These are phyloP conservation scores for Zaprionus capensis DNA, from an alignment of 1,140 invertebrate species.

Conservation along the genomic window DNA sequence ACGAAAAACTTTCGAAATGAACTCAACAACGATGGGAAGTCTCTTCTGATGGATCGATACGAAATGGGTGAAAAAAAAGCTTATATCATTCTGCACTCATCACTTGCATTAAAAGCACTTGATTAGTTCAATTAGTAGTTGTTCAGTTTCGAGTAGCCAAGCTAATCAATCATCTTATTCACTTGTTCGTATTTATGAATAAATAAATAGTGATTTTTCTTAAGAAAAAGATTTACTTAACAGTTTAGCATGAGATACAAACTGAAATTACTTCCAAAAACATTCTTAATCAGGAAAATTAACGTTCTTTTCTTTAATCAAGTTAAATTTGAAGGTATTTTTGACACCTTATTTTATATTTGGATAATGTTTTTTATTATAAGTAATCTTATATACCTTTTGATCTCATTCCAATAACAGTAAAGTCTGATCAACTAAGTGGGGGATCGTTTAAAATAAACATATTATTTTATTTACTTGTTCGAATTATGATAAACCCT, in stretches of 20 bases:
- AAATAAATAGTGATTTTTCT: neutral
- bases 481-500: too few relatives aligned
- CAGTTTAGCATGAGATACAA: too few relatives aligned
- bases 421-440: neutral
- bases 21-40: constrained; percentile 1
- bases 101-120: constrained; percentile 4
- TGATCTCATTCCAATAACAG: neutral
- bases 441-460: neutral
- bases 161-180: neutral
- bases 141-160: neutral
- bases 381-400: neutral
- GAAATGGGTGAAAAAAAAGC: neutral
- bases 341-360: neutral
- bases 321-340: neutral
- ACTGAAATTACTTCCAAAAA: too few relatives aligned
- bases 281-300: too few relatives aligned
- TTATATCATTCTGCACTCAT: constrained; percentile 7
- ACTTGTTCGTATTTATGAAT: neutral
- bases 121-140: constrained; percentile 2
- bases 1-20: neutral
- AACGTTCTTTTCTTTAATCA: too few relatives aligned
- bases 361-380: neutral
- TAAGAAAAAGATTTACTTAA: too few relatives aligned
- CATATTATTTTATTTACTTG: too few relatives aligned
- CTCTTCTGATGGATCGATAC: neutral